A percentile compares a stretch with the other conserved stretches of the same genome.
Evolutionary conservation across 2,113 vertebrate species (phyloP).

Genomic region (Mus spicilegus): DNA sequence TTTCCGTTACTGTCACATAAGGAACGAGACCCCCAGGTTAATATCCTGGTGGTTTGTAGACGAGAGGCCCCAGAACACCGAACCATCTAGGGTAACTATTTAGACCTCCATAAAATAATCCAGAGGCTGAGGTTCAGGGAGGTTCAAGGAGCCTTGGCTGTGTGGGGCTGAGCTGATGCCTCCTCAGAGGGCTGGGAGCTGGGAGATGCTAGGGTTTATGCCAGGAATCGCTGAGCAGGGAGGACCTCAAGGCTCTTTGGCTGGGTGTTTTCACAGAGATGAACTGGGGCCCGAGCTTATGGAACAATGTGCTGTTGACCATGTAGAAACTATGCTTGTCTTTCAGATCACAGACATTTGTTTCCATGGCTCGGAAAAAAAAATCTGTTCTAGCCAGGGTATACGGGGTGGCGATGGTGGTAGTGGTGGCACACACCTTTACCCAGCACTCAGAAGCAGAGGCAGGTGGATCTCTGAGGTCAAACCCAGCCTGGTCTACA

Average conservation of each 20-base stretch:
- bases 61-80: background rate
- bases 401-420: too few species aligned
- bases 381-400: background rate
- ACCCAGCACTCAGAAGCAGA: background rate
- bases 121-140: background rate
- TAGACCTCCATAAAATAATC: background rate
- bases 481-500: background rate
- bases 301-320: background rate
- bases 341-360: background rate
- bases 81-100: background rate
- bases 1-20: background rate
- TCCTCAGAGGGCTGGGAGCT: background rate
- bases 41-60: background rate
- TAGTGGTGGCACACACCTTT: background rate
- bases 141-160: background rate
- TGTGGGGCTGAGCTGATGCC: too few species aligned
- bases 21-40: background rate
- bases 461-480: background rate
- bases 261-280: background rate
- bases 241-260: background rate
- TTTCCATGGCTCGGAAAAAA: background rate
- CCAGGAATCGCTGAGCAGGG: background rate
- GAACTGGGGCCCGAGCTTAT: background rate
- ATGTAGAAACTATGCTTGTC: background rate
- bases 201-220: background rate